Evolutionary conservation across 2,888 invertebrate species (phyloP), one percentile per base, ranked within the genome.

Genomic region (Liopterus haemorrhoidalis): DNA sequence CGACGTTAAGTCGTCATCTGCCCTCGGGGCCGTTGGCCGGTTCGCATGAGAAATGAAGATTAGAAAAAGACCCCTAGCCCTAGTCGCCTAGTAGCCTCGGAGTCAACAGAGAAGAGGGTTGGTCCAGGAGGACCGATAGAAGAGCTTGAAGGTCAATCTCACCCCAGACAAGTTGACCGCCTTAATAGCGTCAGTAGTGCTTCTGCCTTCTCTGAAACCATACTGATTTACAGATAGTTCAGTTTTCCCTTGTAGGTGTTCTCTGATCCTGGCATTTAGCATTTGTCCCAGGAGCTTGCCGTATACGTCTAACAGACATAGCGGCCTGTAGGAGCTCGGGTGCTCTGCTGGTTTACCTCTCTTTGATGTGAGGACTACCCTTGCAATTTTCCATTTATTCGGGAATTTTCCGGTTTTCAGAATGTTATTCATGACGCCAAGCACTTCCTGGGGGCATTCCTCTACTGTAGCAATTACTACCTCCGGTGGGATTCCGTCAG

Each of bases 401-500:
- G 50, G 43, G 21, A 56, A 57, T 2, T 11, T 31, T 6, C 49
- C 49, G 2, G 18, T 15, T 11, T 12, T 5, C 5, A 52, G 36
- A 6, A 43, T 37, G 2, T 19, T 6, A 25, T 50, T 50, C 2
- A 36, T 15, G 22, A 53, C 27, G 11, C 33, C 19, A n/a, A 49
- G 30, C 2, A 55, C 9, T 2, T 38, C 5, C 2, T 44, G 12
- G 38, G 55, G 53, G 5, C 30, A 5, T 5, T 32, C 19, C 11
- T n/a, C 20, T 2, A 49, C 44, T 5, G 46, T 22, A 3, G 12
- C 5, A 44, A 54, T 56, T 1, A 57, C 9, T 2, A 41, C 52
- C 31, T 57, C 56, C 1, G 51, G 11, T 4, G 56, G 50, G 3
- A 59, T 50, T 8, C 50, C 50, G 25, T 56, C 57, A 0, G 51